A percentile compares a stretch with the other conserved stretches of the same genome.
phyloP scores from a whole-genome alignment of 1,140 invertebrate species.

The Globodera ellingtonae region DNA sequence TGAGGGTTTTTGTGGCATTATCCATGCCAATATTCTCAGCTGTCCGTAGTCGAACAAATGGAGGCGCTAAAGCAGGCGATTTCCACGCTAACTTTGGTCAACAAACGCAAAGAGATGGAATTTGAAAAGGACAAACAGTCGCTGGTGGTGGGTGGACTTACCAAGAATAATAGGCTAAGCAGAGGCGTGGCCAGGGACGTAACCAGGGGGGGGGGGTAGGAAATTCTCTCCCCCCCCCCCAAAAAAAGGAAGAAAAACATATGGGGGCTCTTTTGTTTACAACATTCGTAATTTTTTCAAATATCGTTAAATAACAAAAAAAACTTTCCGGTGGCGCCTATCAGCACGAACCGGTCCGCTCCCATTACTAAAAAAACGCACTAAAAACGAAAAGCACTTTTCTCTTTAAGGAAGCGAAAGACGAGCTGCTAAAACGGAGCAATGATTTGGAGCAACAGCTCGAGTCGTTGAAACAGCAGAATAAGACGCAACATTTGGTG shows the following conservation, averaged over 20 bases:
- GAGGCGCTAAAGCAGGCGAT: constrained; percentile 53
- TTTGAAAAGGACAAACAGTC: constrained; percentile 43
- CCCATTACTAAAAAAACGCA: too few species aligned
- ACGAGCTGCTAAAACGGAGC: not conserved
- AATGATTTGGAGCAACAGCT: constrained; percentile 5
- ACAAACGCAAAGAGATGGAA: constrained; percentile 52
- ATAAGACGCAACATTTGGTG: constrained; percentile 11
- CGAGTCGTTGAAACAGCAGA: constrained; percentile 13
- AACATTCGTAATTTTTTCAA: too few species aligned
- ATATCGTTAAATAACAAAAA: too few species aligned
- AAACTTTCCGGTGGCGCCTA: too few species aligned
- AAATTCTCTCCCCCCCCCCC: too few species aligned
- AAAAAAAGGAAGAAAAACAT: too few species aligned
- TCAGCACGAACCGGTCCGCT: too few species aligned
- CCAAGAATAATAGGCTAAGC: too few species aligned
- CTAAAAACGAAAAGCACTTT: too few species aligned
- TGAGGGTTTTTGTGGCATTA: not conserved
- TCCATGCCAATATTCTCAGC: not conserved
- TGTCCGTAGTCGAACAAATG: constrained; percentile 30
- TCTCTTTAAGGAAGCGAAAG: not conserved
- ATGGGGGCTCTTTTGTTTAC: too few species aligned
- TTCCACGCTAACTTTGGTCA: constrained; percentile 48
- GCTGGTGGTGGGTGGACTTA: constrained; percentile 28
- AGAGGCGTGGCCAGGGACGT: too few species aligned
- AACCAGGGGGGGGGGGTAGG: too few species aligned